phyloP scores from a whole-genome alignment of 2,888 invertebrate species.

The Nudaria mundana region DNA sequence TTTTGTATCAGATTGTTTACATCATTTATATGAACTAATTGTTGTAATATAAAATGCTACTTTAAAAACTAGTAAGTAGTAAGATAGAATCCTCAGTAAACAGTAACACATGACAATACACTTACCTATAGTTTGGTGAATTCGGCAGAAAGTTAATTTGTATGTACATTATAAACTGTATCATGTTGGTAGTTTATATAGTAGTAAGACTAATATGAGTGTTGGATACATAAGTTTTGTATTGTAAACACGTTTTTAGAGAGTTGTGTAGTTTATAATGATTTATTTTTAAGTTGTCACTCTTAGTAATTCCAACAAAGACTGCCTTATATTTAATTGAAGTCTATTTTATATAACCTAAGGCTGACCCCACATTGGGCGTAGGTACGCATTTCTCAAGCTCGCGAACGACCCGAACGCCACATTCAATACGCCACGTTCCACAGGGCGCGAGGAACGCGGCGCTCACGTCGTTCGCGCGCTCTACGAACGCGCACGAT shows the following conservation, averaged over 20 bases:
- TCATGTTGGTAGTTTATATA: slow-evolving; percentile 53
- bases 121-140: slow-evolving; percentile 77
- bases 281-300: slow-evolving; percentile 68
- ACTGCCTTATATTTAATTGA: slow-evolving; percentile 80
- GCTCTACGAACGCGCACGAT: no score
- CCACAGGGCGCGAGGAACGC: no score
- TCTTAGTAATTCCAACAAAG: slow-evolving; percentile 78
- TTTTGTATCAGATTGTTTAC: slow-evolving; percentile 13
- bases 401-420: no score
- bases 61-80: no score
- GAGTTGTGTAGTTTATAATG: slow-evolving; percentile 63
- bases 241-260: slow-evolving; percentile 51
- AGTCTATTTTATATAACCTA: slow-evolving; percentile 79
- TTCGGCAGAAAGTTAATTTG: slow-evolving; percentile 74
- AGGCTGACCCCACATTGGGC: no score
- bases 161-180: slow-evolving; percentile 55
- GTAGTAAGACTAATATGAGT: slow-evolving; percentile 54
- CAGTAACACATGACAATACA: slow-evolving; percentile 78
- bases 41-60: slow-evolving; percentile 51
- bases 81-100: slow-evolving; percentile 66
- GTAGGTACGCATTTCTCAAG: no score
- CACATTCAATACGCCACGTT: no score
- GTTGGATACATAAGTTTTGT: slow-evolving; percentile 57
- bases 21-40: slow-evolving; percentile 27
- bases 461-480: no score